phyloP scores from a whole-genome alignment of 2,888 invertebrate species.

The Habrosyne pyritoides region DNA sequence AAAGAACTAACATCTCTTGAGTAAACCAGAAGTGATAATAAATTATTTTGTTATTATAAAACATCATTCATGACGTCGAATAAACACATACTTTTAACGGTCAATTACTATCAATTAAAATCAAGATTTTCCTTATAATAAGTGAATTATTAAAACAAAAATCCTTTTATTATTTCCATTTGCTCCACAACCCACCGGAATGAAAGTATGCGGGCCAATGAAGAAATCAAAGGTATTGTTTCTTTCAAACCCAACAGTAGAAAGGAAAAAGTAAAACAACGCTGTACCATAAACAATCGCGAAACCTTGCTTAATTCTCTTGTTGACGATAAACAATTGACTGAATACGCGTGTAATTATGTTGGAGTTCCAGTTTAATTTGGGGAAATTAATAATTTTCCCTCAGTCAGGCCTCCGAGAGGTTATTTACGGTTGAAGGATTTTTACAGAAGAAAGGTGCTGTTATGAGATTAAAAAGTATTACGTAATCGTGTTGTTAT shows the following conservation, averaged over 20 bases:
- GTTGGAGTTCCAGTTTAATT: conserved; percentile 26
- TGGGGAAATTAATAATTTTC: conserved; percentile 23
- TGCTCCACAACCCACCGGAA: background rate
- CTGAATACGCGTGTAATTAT: conserved; percentile 30
- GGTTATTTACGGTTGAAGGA: conserved; percentile 19
- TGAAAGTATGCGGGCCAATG: conserved; percentile 23
- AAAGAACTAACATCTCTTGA: too few species aligned
- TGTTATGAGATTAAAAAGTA: background rate
- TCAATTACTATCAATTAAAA: too few species aligned
- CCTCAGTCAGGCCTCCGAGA: background rate
- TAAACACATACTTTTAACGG: too few species aligned
- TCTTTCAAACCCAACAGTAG: conserved; percentile 20
- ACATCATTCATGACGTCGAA: too few species aligned
- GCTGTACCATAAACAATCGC: conserved; percentile 18
- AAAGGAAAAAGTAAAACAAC: conserved; percentile 12
- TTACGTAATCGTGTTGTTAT: background rate
- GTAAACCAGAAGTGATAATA: too few species aligned
- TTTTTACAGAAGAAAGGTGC: background rate
- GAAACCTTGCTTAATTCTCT: conserved; percentile 29
- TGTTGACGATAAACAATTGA: conserved; percentile 21
- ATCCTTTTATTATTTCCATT: background rate
- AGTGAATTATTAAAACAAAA: too few species aligned
- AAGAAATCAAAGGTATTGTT: conserved; percentile 33
- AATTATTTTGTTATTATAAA: too few species aligned
- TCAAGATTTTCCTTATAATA: too few species aligned